Conservation (phyloP, 2,888 invertebrate species). For the Apotomis betuletana region DNA sequence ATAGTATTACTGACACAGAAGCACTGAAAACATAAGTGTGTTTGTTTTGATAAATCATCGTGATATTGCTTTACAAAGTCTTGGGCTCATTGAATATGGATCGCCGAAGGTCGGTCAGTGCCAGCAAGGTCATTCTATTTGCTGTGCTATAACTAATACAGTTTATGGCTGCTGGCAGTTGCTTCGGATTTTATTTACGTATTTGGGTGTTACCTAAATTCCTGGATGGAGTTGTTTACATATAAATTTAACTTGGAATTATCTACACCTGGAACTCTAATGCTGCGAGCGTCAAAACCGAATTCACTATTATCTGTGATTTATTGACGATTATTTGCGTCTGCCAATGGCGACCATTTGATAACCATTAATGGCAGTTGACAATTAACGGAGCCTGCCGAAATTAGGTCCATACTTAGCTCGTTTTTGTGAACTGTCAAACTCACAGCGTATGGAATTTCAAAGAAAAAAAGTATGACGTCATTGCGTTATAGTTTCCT, state of each 20-base stretch:
- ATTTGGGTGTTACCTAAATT: constrained; percentile 17
- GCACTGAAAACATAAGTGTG: constrained; percentile 17
- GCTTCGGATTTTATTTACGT: constrained; percentile 22
- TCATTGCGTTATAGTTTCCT: too few relatives aligned
- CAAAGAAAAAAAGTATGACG: too few relatives aligned
- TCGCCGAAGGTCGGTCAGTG: constrained; percentile 71
- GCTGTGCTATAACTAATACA: constrained; percentile 34
- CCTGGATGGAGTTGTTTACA: constrained; percentile 2
- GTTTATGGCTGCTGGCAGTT: constrained; percentile 28
- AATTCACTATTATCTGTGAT: too few relatives aligned
- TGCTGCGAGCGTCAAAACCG: too few relatives aligned
- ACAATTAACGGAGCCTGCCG: too few relatives aligned
- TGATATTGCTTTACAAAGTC: constrained; percentile 44
- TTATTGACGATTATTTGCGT: too few relatives aligned
- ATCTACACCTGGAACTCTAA: too few relatives aligned
- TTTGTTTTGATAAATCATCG: constrained; percentile 40
- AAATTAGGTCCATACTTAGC: too few relatives aligned
- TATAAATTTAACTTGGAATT: background rate
- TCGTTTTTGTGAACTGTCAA: too few relatives aligned
- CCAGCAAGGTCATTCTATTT: constrained; percentile 65
- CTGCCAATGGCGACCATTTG: too few relatives aligned
- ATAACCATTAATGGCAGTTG: too few relatives aligned
- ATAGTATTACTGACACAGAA: background rate
- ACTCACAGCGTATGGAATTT: too few relatives aligned
- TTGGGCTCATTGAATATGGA: constrained; percentile 69